Percentiles rank a stretch among this genome's conserved stretches.
phyloP scores from a whole-genome alignment of 1,140 invertebrate genomes.

The Druon quercuslanigerum region DNA sequence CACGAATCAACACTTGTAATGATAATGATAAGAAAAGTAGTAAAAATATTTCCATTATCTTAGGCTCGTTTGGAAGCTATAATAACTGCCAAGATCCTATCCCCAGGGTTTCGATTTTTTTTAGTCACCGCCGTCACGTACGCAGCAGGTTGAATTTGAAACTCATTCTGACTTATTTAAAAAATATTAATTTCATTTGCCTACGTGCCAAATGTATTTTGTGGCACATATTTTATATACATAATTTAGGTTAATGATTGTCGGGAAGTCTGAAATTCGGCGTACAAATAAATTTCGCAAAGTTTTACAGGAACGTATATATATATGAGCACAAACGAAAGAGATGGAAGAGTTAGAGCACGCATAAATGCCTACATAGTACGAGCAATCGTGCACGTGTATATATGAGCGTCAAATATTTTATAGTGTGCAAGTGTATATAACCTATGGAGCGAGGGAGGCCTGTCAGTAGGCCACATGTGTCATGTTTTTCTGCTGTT shows the following conservation, averaged over 20 bases:
- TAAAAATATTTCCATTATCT: too few relatives aligned
- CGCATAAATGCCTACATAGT: neutral
- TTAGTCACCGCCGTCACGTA: too few relatives aligned
- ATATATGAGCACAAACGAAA: neutral
- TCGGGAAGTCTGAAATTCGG: neutral
- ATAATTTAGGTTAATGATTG: neutral
- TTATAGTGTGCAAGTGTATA: neutral
- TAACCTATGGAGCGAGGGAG: conserved; percentile 30
- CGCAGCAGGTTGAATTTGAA: too few relatives aligned
- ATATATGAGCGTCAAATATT: neutral
- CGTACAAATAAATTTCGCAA: neutral
- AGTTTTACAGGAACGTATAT: neutral
- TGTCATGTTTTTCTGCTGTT: conserved; percentile 45
- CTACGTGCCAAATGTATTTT: too few relatives aligned
- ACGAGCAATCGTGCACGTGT: conserved; percentile 7
- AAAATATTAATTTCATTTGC: too few relatives aligned
- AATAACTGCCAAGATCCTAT: too few relatives aligned
- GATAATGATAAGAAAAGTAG: too few relatives aligned
- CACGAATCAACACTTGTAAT: too few relatives aligned
- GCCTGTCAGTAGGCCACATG: conserved; percentile 48
- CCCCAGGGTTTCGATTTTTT: too few relatives aligned
- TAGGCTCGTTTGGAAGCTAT: too few relatives aligned
- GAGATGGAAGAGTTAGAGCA: neutral
- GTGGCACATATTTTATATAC: neutral
- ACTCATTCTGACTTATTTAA: too few relatives aligned